Conservation (phyloP, 2,113 vertebrate genomes). For the Otus sunia region DNA sequence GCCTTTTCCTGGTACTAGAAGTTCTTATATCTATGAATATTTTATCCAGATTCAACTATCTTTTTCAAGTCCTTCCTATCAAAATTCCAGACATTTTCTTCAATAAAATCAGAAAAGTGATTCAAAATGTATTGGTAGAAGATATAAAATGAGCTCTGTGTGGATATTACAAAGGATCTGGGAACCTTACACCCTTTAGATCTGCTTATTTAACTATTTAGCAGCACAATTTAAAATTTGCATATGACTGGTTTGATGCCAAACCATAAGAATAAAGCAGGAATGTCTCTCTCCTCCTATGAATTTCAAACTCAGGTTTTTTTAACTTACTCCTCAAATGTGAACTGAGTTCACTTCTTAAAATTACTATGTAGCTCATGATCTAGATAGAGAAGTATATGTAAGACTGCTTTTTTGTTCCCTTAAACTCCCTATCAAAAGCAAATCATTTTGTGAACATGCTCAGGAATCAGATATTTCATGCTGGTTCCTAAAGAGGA, state of each 20-base stretch:
- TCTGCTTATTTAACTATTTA: conserved; percentile 64
- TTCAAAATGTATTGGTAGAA: conserved; percentile 55
- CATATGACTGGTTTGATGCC: conserved; percentile 59
- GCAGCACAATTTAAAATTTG: conserved; percentile 54
- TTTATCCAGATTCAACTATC: conserved; percentile 68
- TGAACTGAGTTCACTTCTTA: not conserved
- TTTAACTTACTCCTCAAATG: not conserved
- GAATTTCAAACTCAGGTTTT: conserved; percentile 17
- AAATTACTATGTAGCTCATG: conserved; percentile 1
- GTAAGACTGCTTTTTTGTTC: not conserved
- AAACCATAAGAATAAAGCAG: conserved; percentile 46
- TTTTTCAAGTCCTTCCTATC: conserved; percentile 71
- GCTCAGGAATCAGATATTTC: not conserved
- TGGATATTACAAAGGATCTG: conserved; percentile 52
- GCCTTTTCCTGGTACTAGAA: conserved; percentile 49
- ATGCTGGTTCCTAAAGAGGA: not conserved
- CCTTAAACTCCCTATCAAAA: not conserved
- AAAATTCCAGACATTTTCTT: conserved; percentile 71
- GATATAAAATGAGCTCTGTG: conserved; percentile 44
- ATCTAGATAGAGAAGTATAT: not conserved
- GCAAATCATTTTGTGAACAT: not conserved
- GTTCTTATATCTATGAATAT: conserved; percentile 68
- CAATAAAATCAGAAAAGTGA: conserved; percentile 61
- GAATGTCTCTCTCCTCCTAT: conserved; percentile 14
- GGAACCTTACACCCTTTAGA: conserved; percentile 51